Base-by-base conservation (phyloP, 2,113 vertebrate genomes). In the Pagrus major region DNA sequence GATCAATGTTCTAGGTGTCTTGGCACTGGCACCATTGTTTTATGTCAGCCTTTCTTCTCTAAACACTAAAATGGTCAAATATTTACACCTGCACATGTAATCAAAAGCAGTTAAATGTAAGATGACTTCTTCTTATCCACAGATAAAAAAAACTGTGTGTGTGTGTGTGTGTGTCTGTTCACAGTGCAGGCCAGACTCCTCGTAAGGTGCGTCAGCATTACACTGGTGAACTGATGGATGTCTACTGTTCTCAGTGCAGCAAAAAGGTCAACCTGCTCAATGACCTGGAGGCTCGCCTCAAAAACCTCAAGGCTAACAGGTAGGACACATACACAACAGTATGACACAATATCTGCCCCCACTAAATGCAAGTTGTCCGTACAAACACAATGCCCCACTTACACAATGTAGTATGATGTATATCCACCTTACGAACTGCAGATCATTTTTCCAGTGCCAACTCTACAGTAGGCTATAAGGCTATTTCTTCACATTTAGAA, bases 171-270 rank as follows among this genome's bases (percentile, higher is more conserved):
- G 9, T 83, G 83, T 80, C 87, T 89, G 83, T 90, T 64, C 67
- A 75, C 95, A 99, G 98, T 56, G 97, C 97, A 12, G 96, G 97
- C 21, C 97, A 99, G 93, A 99, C 97, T 0, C 98, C 97, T 11
- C 94, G 95, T 77, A 98, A 96, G 92, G 94, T 94, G 93, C 96
- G 95, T 63, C 96, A 96, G 23, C 55, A 94, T 37, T 97, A 96
- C 93, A 94, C 93, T 63, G 95, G 90, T 2, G 97, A 98, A 39
- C 82, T 96, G 25, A 93, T 97, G 92, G 98, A 99, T 41, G 94
- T 98, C 56, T 98, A 97, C 93, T 99, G 98, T 88, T 97, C 97
- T 23, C 98, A 99, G 91, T 99, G 98, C 96, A 97, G 97, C 93
- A 99, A 97, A 93, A 98, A 98, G 90, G 97, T 99, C 94, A 97